Conservation (phyloP, 2,113 vertebrate species). For the Uropsilus gracilis region DNA sequence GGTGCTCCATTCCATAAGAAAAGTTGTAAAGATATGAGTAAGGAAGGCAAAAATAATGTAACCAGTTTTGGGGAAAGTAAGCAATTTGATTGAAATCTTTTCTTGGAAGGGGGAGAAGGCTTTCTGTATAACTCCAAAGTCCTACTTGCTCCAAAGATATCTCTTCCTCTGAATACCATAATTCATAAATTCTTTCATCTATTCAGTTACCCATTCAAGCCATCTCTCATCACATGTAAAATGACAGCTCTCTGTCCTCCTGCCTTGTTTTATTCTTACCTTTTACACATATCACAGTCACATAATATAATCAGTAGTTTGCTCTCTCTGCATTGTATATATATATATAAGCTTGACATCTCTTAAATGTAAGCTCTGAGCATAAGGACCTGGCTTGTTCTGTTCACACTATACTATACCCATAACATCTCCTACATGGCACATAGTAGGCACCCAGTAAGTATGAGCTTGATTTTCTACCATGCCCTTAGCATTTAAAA, state of each 20-base stretch:
- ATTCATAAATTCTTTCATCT: not conserved
- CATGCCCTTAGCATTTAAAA: not conserved
- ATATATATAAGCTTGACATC: too few species aligned
- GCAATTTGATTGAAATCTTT: not conserved
- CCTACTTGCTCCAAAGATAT: not conserved
- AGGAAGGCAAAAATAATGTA: not conserved
- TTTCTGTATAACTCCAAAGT: not conserved
- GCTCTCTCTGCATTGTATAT: too few species aligned
- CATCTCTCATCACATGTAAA: not conserved
- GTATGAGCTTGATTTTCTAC: not conserved
- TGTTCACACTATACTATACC: not conserved
- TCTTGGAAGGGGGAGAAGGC: too few species aligned
- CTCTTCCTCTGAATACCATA: fast-evolving
- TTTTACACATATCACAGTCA: not conserved
- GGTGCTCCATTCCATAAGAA: not conserved
- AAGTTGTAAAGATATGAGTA: not conserved
- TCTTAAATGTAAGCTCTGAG: not conserved
- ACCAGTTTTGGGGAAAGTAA: not conserved
- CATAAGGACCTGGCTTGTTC: not conserved
- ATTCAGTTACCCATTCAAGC: not conserved
- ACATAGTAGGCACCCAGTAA: not conserved
- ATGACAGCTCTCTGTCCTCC: not conserved
- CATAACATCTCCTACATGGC: not conserved
- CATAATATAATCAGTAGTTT: not conserved
- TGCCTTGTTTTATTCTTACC: not conserved